Conservation (phyloP, 2,888 invertebrate genomes). For the Tiliacea aurago region DNA sequence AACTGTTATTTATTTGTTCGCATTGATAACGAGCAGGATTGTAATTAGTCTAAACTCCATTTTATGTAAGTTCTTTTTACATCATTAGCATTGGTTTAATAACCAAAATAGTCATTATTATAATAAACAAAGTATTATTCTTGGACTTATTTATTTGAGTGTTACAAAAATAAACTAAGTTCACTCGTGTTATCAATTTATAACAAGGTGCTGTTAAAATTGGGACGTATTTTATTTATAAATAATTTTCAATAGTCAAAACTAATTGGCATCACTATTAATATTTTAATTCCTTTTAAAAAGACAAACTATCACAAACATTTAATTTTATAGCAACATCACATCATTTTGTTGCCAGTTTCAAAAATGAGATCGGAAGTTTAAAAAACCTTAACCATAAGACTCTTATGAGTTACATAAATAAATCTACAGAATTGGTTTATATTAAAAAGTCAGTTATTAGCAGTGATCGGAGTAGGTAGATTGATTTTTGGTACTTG, state of each 20-base stretch:
- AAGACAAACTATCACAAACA: not conserved
- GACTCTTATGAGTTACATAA: not conserved
- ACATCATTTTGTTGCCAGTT: conserved; percentile 8
- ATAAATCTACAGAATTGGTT: not conserved
- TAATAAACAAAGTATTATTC: conserved; percentile 4
- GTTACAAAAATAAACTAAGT: conserved; percentile 34
- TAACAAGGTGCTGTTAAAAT: conserved; percentile 3
- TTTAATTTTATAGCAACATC: conserved; percentile 8
- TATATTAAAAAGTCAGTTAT: not conserved
- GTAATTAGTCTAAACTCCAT: conserved; percentile 11
- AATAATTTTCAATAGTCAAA: conserved; percentile 15
- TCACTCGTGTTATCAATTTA: conserved; percentile 38
- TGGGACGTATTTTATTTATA: not conserved
- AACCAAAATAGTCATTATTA: not conserved
- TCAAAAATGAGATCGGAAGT: conserved; percentile 11
- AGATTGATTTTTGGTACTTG: too few species aligned
- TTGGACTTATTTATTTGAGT: not conserved
- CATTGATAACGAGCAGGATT: conserved; percentile 10
- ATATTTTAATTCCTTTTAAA: not conserved
- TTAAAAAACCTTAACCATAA: not conserved
- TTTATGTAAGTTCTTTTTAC: conserved; percentile 1
- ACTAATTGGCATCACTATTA: too few species aligned
- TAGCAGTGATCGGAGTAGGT: too few species aligned
- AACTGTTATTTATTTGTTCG: conserved; percentile 18
- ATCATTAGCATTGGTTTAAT: conserved; percentile 8